Percentiles rank a stretch among this genome's conserved stretches.
Conservation (phyloP, 2,113 vertebrate genomes). For the Catagonus wagneri region DNA sequence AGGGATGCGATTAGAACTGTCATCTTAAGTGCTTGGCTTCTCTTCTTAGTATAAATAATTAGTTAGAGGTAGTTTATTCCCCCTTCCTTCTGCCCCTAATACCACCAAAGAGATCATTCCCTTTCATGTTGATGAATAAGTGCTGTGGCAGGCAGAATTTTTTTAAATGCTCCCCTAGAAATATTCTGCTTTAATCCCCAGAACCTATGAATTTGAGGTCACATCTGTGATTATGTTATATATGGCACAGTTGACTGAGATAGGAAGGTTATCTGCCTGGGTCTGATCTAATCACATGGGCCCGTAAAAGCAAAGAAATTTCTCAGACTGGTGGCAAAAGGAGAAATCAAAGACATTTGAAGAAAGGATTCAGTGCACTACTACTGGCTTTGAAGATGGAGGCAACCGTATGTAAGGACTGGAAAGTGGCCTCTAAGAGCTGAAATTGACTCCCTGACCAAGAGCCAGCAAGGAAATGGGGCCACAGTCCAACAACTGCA, state of each 20-base stretch:
- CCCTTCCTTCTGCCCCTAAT: background rate
- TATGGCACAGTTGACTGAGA: background rate
- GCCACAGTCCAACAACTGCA: background rate
- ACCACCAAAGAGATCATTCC: background rate
- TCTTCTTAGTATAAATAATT: background rate
- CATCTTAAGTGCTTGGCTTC: background rate
- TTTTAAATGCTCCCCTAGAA: slow-evolving; percentile 30
- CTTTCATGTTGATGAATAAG: slow-evolving; percentile 24
- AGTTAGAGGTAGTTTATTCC: background rate
- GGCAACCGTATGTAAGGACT: background rate
- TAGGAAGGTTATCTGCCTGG: background rate
- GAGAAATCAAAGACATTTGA: slow-evolving; percentile 14
- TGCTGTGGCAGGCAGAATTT: slow-evolving; percentile 42
- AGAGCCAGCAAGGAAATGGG: background rate
- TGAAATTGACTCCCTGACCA: background rate
- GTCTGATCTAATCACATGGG: background rate
- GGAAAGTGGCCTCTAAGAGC: background rate
- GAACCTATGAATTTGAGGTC: slow-evolving; percentile 3
- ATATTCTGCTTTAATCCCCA: background rate
- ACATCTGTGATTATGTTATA: background rate
- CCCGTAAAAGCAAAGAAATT: background rate
- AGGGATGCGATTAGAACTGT: background rate
- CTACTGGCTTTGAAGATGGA: background rate
- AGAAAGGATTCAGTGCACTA: background rate
- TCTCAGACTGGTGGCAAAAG: background rate